Conservation (phyloP, 1,140 invertebrate genomes). For the Diuraphis noxia region DNA sequence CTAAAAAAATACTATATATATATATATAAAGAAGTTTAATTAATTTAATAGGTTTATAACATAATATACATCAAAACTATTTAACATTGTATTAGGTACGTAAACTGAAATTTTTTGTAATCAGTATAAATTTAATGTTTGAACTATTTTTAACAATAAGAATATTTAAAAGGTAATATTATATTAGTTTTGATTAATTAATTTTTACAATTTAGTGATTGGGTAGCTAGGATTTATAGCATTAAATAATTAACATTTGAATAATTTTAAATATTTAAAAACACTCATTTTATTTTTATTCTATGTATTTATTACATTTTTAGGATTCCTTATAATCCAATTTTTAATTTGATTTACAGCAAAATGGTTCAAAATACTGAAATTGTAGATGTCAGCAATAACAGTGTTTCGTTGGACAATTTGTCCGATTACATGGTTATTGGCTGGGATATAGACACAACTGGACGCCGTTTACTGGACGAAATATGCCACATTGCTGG, state of each 20-base stretch:
- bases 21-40: not conserved
- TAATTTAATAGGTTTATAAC: not conserved
- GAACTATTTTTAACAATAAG: not conserved
- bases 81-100: not conserved
- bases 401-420: not conserved
- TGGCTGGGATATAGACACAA: conserved; percentile 80
- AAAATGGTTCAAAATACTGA: conserved; percentile 47
- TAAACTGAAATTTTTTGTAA: not conserved
- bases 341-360: not conserved
- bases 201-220: too few relatives aligned
- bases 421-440: conserved; percentile 72
- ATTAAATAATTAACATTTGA: not conserved
- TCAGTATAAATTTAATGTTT: not conserved
- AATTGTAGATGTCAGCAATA: conserved; percentile 14
- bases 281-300: not conserved
- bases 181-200: not conserved
- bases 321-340: not conserved
- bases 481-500: conserved; percentile 68
- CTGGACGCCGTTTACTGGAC: conserved; percentile 78
- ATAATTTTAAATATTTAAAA: not conserved
- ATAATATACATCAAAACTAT: not conserved
- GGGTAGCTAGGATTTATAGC: too few relatives aligned
- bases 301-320: not conserved
- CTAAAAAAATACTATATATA: not conserved
- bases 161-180: not conserved